Percentiles rank a stretch among this genome's conserved stretches.
phyloP scores from a whole-genome alignment of 1,140 invertebrate species.

The Caenorhabditis latens region DNA sequence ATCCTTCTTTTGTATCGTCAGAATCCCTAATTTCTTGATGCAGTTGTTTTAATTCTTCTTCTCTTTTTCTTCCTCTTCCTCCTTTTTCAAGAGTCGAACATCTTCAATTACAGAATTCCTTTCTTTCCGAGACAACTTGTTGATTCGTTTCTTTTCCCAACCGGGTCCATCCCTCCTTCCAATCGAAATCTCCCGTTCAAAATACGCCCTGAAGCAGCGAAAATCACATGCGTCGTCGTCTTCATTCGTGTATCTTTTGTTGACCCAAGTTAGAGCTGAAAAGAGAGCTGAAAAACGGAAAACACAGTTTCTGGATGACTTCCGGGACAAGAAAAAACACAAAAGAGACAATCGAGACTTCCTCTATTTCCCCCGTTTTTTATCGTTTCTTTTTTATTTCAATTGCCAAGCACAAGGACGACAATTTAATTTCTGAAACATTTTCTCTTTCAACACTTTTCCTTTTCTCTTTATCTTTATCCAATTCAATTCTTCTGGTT shows the following conservation, averaged over 20 bases:
- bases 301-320: slow-evolving; percentile 34
- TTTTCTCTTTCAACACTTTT: slow-evolving; percentile 33
- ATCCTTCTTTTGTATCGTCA: background rate
- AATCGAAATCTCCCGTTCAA: background rate
- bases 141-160: background rate
- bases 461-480: slow-evolving; percentile 35
- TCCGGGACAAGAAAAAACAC: background rate
- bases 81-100: background rate
- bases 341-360: slow-evolving; percentile 18
- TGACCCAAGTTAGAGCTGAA: slow-evolving; percentile 1
- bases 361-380: slow-evolving; percentile 11
- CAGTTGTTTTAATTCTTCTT: background rate
- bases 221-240: slow-evolving; percentile 20
- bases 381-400: slow-evolving; percentile 40
- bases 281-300: slow-evolving; percentile 5
- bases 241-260: background rate
- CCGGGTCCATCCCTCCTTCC: background rate
- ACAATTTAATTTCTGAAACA: slow-evolving; percentile 46
- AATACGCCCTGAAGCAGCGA: slow-evolving; percentile 26
- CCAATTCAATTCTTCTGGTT: slow-evolving; percentile 8
- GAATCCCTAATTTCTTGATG: background rate
- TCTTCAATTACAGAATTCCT: slow-evolving; percentile 17
- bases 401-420: slow-evolving; percentile 32
- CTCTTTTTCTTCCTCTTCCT: background rate
- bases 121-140: slow-evolving; percentile 23